A percentile compares a stretch with the other conserved stretches of the same genome.
Conservation (phyloP, 2,888 invertebrate genomes). For the Chrysolina oricalcia region DNA sequence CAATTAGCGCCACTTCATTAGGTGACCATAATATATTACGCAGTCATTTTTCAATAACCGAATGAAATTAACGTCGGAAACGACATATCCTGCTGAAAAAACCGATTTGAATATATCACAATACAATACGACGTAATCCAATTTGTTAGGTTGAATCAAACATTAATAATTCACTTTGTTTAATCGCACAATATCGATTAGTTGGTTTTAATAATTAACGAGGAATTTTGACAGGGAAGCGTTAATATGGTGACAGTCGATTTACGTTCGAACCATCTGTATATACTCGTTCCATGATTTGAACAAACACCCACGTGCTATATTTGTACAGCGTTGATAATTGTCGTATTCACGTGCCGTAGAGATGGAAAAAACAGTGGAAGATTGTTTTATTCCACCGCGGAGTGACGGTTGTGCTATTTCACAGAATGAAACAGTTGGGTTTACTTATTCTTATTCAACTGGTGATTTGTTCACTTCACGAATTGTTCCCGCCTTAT, state of each 20-base stretch:
- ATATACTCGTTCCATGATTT: not conserved
- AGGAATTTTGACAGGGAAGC: conserved; percentile 27
- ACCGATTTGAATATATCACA: not conserved
- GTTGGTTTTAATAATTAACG: conserved; percentile 45
- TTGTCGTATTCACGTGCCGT: conserved; percentile 1
- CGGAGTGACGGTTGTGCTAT: not conserved
- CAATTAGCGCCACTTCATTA: not conserved
- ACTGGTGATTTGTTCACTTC: too few species aligned
- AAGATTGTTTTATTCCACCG: not conserved
- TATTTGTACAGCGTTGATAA: not conserved
- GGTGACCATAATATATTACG: not conserved
- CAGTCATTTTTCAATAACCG: not conserved
- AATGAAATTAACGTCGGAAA: not conserved
- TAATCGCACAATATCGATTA: conserved; percentile 48
- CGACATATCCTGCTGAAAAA: not conserved
- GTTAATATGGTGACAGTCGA: conserved; percentile 25
- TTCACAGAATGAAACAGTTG: too few species aligned
- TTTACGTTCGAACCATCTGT: not conserved
- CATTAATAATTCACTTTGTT: conserved; percentile 51
- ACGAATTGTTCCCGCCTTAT: too few species aligned
- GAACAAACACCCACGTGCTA: conserved; percentile 3
- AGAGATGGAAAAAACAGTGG: not conserved
- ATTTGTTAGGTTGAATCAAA: conserved; percentile 43
- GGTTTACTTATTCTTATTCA: too few species aligned
- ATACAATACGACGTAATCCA: conserved; percentile 3